A percentile compares a stretch with the other conserved stretches of the same genome.
These are phyloP conservation scores for Knipowitschia caucasica DNA, from an alignment of 2,797 vertebrate species.

Conservation along the genomic window DNA sequence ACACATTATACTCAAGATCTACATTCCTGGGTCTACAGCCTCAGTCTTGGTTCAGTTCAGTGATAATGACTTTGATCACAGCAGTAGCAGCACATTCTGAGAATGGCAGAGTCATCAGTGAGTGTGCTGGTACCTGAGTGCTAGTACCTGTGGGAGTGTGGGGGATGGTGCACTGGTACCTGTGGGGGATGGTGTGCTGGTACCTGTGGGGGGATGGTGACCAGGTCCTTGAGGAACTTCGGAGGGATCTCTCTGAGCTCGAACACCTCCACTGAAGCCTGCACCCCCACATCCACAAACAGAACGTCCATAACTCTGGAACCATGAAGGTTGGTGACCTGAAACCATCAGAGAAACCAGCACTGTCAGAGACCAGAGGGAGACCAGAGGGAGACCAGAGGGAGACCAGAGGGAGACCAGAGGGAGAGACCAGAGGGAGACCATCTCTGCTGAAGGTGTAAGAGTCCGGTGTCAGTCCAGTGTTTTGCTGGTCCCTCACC, in stretches of 20 bases:
- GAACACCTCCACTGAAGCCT: constrained; percentile 88
- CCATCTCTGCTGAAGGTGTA: too few relatives aligned
- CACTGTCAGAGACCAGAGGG: too few relatives aligned
- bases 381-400: too few relatives aligned
- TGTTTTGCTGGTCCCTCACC: constrained; percentile 71
- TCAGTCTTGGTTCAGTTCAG: too few relatives aligned
- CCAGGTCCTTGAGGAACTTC: constrained; percentile 81
- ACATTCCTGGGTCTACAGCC: too few relatives aligned
- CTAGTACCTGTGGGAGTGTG: not conserved
- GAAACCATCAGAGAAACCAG: not conserved
- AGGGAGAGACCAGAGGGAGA: too few relatives aligned
- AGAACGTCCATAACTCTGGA: constrained; percentile 89
- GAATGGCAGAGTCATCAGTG: not conserved
- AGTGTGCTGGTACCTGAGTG: too few relatives aligned
- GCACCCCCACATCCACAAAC: constrained; percentile 86
- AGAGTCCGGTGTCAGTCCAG: constrained; percentile 2
- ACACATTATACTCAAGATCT: constrained; percentile 20
- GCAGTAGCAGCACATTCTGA: too few relatives aligned
- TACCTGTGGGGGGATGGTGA: constrained; percentile 92
- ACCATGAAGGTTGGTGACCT: constrained; percentile 94
- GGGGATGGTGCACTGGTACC: not conserved
- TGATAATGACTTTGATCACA: too few relatives aligned
- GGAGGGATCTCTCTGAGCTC: constrained; percentile 91
- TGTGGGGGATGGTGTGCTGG: not conserved
- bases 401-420: too few relatives aligned